Conservation (phyloP, 2,113 vertebrate genomes). For the Balaeniceps rex region DNA sequence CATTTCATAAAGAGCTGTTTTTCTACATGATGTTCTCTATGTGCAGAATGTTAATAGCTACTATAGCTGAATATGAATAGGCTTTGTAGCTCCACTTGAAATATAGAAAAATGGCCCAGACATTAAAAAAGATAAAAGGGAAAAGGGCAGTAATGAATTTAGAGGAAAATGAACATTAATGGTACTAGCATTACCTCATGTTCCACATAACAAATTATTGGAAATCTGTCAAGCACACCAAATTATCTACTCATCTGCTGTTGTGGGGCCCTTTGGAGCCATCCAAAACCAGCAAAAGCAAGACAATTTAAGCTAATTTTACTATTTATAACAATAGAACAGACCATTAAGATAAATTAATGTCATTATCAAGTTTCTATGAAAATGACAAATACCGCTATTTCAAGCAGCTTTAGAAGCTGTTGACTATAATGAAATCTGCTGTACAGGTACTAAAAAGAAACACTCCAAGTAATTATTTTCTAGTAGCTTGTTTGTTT, state of each 20-base stretch:
- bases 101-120: conserved; percentile 89
- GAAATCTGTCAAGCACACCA: conserved; percentile 99
- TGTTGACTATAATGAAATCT: conserved; percentile 99
- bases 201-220: conserved; percentile 99
- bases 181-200: conserved; percentile 99
- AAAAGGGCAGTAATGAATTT: conserved; percentile 99
- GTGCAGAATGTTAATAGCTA: conserved; percentile 87
- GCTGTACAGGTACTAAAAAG: conserved; percentile 99
- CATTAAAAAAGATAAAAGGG: conserved; percentile 99
- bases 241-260: conserved; percentile 98
- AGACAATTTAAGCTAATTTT: conserved; percentile 99
- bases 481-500: conserved; percentile 99
- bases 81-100: conserved; percentile 92
- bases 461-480: conserved; percentile 99
- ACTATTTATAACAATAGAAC: conserved; percentile 99
- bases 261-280: conserved; percentile 90
- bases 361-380: conserved; percentile 99
- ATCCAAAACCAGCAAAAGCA: conserved; percentile 98
- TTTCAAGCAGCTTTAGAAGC: conserved; percentile 98
- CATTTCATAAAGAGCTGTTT: conserved; percentile 78
- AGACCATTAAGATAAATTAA: conserved; percentile 99
- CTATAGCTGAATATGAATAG: conserved; percentile 82
- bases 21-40: conserved; percentile 76
- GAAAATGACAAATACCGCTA: conserved; percentile 99
- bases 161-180: conserved; percentile 99